Evolutionary conservation across 2,113 vertebrate genomes (phyloP).

Genomic region (Malurus alboscapulatus): DNA sequence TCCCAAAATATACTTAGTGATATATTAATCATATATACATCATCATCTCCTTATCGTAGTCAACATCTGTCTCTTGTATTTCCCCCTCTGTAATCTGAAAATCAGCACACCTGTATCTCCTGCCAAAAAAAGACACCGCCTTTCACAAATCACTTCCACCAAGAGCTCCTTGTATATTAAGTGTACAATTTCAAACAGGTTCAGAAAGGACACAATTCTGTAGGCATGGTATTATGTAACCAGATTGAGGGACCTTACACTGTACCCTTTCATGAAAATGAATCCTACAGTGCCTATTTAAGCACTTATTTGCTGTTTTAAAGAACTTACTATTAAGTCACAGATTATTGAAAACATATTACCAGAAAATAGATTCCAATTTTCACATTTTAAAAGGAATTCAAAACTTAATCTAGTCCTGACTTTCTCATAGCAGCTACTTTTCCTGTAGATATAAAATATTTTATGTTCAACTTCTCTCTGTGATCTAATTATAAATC

Average conservation of each 20-base stretch:
- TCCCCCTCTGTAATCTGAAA: neutral
- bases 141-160: neutral
- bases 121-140: neutral
- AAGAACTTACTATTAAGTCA: neutral
- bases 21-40: conserved; percentile 48
- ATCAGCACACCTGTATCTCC: neutral
- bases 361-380: neutral
- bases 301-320: neutral
- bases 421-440: neutral
- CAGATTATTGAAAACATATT: neutral
- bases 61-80: conserved; percentile 50
- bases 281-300: neutral
- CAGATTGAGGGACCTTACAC: neutral
- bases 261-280: conserved; percentile 17
- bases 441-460: neutral
- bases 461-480: neutral
- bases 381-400: neutral
- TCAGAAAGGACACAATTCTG: neutral
- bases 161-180: neutral
- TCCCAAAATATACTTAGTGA: conserved; percentile 32
- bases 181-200: neutral
- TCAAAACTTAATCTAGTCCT: neutral
- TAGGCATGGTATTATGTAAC: neutral
- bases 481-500: neutral
- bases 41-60: conserved; percentile 41